A percentile compares a stretch with the other conserved stretches of the same genome.
Evolutionary conservation across 2,797 vertebrate species (phyloP).

Genomic region (Pterois miles): DNA sequence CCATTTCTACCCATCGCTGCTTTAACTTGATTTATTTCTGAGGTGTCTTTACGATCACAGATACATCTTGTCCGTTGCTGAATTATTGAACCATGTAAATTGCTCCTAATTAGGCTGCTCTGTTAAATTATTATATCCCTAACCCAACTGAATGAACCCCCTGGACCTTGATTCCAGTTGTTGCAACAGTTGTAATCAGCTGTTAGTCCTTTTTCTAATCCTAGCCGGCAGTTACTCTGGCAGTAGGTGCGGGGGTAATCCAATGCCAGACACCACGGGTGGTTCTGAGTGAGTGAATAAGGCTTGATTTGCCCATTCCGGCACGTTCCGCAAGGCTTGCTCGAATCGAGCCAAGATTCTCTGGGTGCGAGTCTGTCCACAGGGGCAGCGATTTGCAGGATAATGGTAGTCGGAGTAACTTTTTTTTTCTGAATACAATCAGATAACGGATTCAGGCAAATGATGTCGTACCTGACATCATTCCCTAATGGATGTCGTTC

Average conservation of each 20-base stretch:
- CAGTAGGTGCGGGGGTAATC: constrained; percentile 39
- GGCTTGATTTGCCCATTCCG: constrained; percentile 65
- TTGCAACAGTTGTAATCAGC: constrained; percentile 66
- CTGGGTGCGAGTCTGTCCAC: constrained; percentile 29
- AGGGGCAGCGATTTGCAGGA: constrained; percentile 58
- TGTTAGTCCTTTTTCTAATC: constrained; percentile 59
- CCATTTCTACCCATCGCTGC: too few species aligned
- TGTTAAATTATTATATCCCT: constrained; percentile 41
- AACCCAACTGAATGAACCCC: constrained; percentile 41
- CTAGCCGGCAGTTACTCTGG: constrained; percentile 68
- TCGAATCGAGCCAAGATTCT: constrained; percentile 51
- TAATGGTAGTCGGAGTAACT: constrained; percentile 56
- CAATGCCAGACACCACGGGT: constrained; percentile 67
- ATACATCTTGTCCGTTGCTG: constrained; percentile 16
- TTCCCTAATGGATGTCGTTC: constrained; percentile 23
- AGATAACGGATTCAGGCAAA: constrained; percentile 1
- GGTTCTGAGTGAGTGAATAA: constrained; percentile 66
- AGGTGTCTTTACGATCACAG: constrained; percentile 25
- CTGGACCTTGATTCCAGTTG: constrained; percentile 51
- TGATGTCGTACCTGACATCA: constrained; percentile 44
- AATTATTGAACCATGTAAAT: constrained; percentile 55
- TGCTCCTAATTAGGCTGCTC: constrained; percentile 48
- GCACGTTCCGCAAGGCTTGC: constrained; percentile 59
- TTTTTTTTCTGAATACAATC: constrained; percentile 35
- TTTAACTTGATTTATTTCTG: constrained; percentile 17